Evolutionary conservation across 2,888 invertebrate genomes (phyloP).

Genomic region (Germaria angustata): DNA sequence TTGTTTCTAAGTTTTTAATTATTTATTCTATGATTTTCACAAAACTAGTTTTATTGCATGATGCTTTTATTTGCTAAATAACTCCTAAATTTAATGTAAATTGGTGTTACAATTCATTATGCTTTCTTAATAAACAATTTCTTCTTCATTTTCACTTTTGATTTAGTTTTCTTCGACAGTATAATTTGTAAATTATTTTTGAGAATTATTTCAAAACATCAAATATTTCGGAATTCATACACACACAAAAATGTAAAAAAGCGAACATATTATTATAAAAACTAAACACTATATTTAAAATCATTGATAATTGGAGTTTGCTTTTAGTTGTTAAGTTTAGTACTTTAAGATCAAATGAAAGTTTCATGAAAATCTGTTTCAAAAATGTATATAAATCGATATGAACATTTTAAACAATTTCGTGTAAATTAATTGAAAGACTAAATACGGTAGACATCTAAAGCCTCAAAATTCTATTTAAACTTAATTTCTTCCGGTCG

Average conservation of each 20-base stretch:
- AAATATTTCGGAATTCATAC: slow-evolving; percentile 68
- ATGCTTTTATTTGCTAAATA: slow-evolving; percentile 42
- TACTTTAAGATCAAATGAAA: slow-evolving; percentile 48
- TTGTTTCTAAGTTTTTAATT: slow-evolving; percentile 57
- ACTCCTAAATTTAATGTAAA: slow-evolving; percentile 31
- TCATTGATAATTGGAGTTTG: slow-evolving; percentile 48
- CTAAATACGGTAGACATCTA: too few species aligned
- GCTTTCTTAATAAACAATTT: slow-evolving; percentile 47
- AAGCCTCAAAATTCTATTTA: too few species aligned
- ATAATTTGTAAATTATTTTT: slow-evolving; percentile 67
- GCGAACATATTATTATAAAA: slow-evolving; percentile 3
- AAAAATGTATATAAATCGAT: not conserved
- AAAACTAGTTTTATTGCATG: slow-evolving; percentile 41
- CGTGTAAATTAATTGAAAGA: too few species aligned
- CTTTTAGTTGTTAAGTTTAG: slow-evolving; percentile 62
- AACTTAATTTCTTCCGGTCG: too few species aligned
- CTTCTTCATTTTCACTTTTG: slow-evolving; percentile 45
- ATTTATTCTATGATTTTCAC: slow-evolving; percentile 15
- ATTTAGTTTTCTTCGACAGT: slow-evolving; percentile 42
- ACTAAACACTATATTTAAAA: slow-evolving; percentile 37
- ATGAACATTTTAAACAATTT: too few species aligned
- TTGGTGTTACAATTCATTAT: slow-evolving; percentile 55
- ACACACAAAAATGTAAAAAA: slow-evolving; percentile 74
- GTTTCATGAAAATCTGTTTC: slow-evolving; percentile 35
- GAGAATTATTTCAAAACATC: slow-evolving; percentile 52